Evolutionary conservation across 2,797 vertebrate genomes (phyloP).

Genomic region (Mareca strepera): DNA sequence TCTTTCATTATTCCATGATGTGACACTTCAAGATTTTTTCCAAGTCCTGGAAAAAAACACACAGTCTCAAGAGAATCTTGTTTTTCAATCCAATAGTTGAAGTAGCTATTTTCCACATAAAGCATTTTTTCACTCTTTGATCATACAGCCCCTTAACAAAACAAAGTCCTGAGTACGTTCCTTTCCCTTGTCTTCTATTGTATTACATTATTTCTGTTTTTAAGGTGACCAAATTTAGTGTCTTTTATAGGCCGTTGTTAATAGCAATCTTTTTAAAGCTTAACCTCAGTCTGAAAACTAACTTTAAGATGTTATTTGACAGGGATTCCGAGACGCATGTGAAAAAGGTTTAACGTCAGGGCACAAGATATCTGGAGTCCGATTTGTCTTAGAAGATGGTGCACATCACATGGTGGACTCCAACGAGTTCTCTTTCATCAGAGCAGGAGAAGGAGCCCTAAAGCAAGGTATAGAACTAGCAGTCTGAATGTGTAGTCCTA

Average conservation of each 20-base stretch:
- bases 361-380: constrained; percentile 90
- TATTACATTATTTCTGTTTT: accelerated
- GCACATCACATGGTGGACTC: constrained; percentile 96
- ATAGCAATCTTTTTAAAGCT: background rate
- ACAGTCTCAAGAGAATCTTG: background rate
- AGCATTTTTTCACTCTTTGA: background rate
- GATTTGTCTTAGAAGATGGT: constrained; percentile 91
- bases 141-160: background rate
- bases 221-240: background rate
- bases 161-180: background rate
- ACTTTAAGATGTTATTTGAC: background rate
- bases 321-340: constrained; percentile 92
- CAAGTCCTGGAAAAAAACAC: accelerated
- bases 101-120: background rate
- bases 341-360: constrained; percentile 90
- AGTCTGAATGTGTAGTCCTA: accelerated
- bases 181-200: background rate
- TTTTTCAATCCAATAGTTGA: background rate
- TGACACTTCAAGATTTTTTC: background rate
- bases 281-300: background rate
- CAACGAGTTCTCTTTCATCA: constrained; percentile 93
- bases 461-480: constrained; percentile 85
- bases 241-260: background rate
- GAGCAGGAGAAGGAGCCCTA: constrained; percentile 93
- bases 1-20: background rate